Evolutionary conservation across 2,113 vertebrate species (phyloP).

Genomic region (Protobothrops mucrosquamatus): DNA sequence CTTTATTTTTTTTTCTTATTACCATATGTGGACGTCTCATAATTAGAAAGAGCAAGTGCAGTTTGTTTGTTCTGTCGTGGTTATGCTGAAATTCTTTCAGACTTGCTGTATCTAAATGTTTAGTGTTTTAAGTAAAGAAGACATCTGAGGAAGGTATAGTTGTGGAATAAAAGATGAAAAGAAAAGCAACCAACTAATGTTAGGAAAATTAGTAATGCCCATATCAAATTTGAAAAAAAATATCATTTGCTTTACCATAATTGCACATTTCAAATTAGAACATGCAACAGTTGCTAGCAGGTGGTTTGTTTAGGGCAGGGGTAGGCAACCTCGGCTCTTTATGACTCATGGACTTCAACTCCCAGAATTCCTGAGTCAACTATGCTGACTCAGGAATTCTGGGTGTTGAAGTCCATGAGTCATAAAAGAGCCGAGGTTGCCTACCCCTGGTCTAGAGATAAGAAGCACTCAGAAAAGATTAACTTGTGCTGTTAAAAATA

Average conservation of each 20-base stretch:
- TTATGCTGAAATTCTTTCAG: slow-evolving; percentile 69
- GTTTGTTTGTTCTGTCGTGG: slow-evolving; percentile 56
- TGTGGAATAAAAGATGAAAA: slow-evolving; percentile 77
- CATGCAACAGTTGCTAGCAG: slow-evolving; percentile 31
- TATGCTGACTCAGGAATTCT: too few species aligned
- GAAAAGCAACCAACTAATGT: slow-evolving; percentile 58
- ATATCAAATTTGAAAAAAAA: slow-evolving; percentile 61
- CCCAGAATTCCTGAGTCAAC: too few species aligned
- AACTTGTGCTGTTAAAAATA: background rate
- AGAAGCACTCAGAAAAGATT: slow-evolving; percentile 1
- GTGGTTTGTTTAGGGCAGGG: background rate
- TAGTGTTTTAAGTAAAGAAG: slow-evolving; percentile 76
- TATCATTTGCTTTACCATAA: slow-evolving; percentile 58
- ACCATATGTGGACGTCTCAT: slow-evolving; percentile 57
- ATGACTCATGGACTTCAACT: too few species aligned
- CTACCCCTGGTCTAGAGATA: background rate
- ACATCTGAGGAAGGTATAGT: slow-evolving; percentile 71
- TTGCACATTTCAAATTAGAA: slow-evolving; percentile 52
- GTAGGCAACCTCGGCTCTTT: too few species aligned
- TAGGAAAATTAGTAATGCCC: slow-evolving; percentile 70
- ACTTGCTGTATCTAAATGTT: slow-evolving; percentile 56
- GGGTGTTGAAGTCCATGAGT: too few species aligned
- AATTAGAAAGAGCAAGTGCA: slow-evolving; percentile 62
- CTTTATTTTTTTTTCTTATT: slow-evolving; percentile 45
- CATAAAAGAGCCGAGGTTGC: too few species aligned